Evolutionary conservation across 2,113 vertebrate genomes (phyloP), one percentile per base, ranked within the genome.

Genomic region (Mesocricetus auratus): DNA sequence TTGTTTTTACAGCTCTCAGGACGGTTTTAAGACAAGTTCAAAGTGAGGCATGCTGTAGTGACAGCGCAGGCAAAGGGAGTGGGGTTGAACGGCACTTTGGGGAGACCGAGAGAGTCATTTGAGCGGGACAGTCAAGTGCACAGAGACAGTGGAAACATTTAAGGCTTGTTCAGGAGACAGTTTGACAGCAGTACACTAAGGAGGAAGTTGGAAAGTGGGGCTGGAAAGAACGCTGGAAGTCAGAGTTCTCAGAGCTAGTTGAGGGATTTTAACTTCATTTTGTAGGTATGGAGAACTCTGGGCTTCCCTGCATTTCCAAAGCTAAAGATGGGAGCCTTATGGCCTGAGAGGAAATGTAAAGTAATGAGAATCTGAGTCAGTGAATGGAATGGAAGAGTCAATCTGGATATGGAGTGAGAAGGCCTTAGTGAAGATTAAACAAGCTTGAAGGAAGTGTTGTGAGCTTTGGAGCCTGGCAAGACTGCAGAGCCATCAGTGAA

Each of bases 91-190:
- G 83, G 94, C 29, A 26, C 91, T 94, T 77, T 33, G 73, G 45
- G 88, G 85, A 91, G 89, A 77, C 31, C 3, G 12, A 50, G 73
- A 60, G 77, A 81, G 77, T 69, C 47, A 12, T 64, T 33, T 26
- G 11, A 79, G 81, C 66, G 42, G 91, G 96, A 50, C 19, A 31
- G 56, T 15, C 33, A 26, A 36, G 58, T 60, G 3, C 26, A 26
- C 47, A 26, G 15, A 95, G 68, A 47, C 68, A 36, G 89, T 24
- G 73, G 89, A 82, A 71, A 7, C 88, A 11, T 56, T 81, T 90
- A 78, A 64, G 47, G 78, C 77, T 89, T 91, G 82, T 89, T 95
- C 83, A 62, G 87, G 78, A 86, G 86, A 75, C 69, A 78, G 2
- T 79, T 82, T 96, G 90, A 94, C 42, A 78, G 47, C 31, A 71